These are phyloP conservation scores for Drosophila prostipennis DNA, from an alignment of 2,888 invertebrate genomes.

Conservation along the genomic window DNA sequence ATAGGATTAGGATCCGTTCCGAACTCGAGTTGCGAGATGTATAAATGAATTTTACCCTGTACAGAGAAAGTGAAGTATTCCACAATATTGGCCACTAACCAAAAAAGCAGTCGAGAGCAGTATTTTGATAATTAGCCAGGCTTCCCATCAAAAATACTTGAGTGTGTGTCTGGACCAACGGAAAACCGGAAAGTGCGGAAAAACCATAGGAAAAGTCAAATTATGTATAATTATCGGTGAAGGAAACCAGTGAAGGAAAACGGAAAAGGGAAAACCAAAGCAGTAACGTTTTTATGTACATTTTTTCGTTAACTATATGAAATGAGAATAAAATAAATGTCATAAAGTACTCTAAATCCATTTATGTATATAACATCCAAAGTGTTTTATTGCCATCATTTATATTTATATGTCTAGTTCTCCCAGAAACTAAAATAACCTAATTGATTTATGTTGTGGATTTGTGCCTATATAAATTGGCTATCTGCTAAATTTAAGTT, in stretches of 20 bases:
- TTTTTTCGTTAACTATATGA: constrained; percentile 61
- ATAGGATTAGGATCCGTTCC: constrained; percentile 2
- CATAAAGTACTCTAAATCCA: constrained; percentile 55
- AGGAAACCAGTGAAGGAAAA: constrained; percentile 20
- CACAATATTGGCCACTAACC: constrained; percentile 2
- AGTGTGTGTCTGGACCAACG: constrained; percentile 35
- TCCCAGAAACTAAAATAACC: too few relatives aligned
- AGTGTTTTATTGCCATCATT: background rate
- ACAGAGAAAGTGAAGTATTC: constrained; percentile 42
- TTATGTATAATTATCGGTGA: constrained; percentile 58
- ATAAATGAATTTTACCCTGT: constrained; percentile 68
- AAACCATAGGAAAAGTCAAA: constrained; percentile 68
- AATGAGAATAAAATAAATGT: constrained; percentile 71
- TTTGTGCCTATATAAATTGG: too few relatives aligned
- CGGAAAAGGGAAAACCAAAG: constrained; percentile 40
- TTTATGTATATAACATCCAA: constrained; percentile 15
- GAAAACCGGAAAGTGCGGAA: background rate
- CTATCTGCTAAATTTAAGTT: too few relatives aligned
- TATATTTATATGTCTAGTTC: too few relatives aligned
- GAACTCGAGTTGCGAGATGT: constrained; percentile 33
- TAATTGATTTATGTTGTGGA: too few relatives aligned
- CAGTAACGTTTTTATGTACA: constrained; percentile 70
- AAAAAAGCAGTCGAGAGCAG: constrained; percentile 19
- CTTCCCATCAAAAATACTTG: constrained; percentile 48
- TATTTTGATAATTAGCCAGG: constrained; percentile 43